Base-by-base conservation (phyloP, 2,888 invertebrate genomes). In the Parelbella ahira region DNA sequence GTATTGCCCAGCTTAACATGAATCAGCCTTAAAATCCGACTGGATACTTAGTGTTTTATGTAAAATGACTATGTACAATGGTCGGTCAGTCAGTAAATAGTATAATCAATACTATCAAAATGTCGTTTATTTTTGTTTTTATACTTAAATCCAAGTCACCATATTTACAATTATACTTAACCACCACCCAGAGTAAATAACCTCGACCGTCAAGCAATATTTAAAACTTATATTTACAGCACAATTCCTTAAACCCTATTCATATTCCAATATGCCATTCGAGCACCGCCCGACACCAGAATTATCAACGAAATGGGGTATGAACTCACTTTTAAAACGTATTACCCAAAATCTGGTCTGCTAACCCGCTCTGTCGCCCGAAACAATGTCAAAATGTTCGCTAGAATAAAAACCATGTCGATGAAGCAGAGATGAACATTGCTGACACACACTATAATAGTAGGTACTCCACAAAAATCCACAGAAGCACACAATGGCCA, bases 251-350 rank as follows among this genome's bases (percentile, higher is more conserved):
- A 12, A 39, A 54, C 55, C 50, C 44, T 46, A 50, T 47, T 47
- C n/a, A n/a, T 11, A 12, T 39, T 49, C 30, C 10, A 32, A 11
- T 20, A 51, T 44, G 47, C 81, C 73, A 47, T 63, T 71, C 79
- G n/a, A n/a, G n/a, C n/a, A 15, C 72, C 73, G 54, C 59, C 70
- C 79, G 56, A 59, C 79, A 81, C 83, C 83, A 47, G 19, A 66
- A 79, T 81, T 78, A 81, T 63, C 63, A 78, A 77, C 78, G 74
- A 76, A 77, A 82, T 81, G 80, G 66, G 63, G 68, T 73, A 72
- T 78, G 79, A 77, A 84, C 80, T 83, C 83, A 86, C 84, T 78
- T 72, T 56, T 62, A 53, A 18, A 59, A 61, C 58, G 67, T 60
- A 64, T 72, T 74, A 81, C 76, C 68, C 63, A 63, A 61, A 57